These are phyloP conservation scores for Linurgus olivaceus DNA, from an alignment of 2,797 vertebrate genomes.

Conservation along the genomic window DNA sequence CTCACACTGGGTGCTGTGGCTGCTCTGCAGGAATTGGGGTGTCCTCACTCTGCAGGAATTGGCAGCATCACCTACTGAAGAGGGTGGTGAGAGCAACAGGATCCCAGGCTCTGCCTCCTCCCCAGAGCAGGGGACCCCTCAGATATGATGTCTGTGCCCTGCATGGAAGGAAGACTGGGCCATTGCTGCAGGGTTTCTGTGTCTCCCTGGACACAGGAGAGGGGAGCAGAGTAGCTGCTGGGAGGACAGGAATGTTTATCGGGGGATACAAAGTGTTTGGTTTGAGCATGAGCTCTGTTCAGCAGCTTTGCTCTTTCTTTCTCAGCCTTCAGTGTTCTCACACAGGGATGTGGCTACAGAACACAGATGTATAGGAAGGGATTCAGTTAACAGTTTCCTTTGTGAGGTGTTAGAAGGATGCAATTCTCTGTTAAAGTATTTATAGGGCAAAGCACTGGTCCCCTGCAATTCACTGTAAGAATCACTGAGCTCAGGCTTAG, in stretches of 20 bases:
- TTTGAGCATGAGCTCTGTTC: not conserved
- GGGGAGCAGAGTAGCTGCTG: not conserved
- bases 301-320: not conserved
- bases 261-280: not conserved
- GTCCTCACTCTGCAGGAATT: not conserved
- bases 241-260: not conserved
- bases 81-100: not conserved
- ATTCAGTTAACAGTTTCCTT: not conserved
- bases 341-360: not conserved
- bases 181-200: not conserved
- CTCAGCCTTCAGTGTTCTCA: not conserved
- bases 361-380: not conserved
- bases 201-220: not conserved
- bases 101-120: not conserved
- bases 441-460: not conserved
- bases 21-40: rapidly evolving
- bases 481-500: not conserved
- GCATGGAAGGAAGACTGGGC: rapidly evolving
- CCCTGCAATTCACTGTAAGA: not conserved
- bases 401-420: not conserved
- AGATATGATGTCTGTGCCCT: not conserved
- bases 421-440: not conserved
- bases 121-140: not conserved
- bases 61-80: rapidly evolving
- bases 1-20: not conserved